phyloP scores from a whole-genome alignment of 2,888 invertebrate species.

The Deilephila porcellus region DNA sequence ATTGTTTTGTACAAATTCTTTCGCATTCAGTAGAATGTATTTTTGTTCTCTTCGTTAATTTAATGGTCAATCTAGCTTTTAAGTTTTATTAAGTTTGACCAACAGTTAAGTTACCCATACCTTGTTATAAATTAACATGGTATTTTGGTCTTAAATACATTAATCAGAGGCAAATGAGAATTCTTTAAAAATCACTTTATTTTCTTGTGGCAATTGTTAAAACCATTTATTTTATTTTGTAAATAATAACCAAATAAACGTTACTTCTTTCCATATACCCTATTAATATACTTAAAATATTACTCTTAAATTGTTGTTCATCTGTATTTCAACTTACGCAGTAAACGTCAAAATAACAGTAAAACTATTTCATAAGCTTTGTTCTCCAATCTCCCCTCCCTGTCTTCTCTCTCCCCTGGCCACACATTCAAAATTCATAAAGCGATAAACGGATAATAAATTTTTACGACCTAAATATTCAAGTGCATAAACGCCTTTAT shows the following conservation, averaged over 20 bases:
- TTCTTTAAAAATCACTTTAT: too few relatives aligned
- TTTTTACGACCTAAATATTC: constrained; percentile 14
- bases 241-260: background rate
- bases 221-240: too few relatives aligned
- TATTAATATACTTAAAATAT: background rate
- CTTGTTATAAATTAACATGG: too few relatives aligned
- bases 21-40: too few relatives aligned
- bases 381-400: background rate
- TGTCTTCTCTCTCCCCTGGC: background rate
- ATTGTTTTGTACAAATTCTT: too few relatives aligned
- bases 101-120: too few relatives aligned
- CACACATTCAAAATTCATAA: constrained; percentile 15
- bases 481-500: constrained; percentile 37
- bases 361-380: background rate
- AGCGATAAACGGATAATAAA: constrained; percentile 15
- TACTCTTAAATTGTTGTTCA: background rate
- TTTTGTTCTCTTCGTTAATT: too few relatives aligned
- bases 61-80: too few relatives aligned
- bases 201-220: too few relatives aligned
- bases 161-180: too few relatives aligned
- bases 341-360: constrained; percentile 5
- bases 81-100: too few relatives aligned
- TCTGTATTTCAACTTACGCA: background rate
- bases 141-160: too few relatives aligned
- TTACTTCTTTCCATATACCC: background rate